phyloP scores from a whole-genome alignment of 1,140 invertebrate genomes.

The Glossosoma conforme region DNA sequence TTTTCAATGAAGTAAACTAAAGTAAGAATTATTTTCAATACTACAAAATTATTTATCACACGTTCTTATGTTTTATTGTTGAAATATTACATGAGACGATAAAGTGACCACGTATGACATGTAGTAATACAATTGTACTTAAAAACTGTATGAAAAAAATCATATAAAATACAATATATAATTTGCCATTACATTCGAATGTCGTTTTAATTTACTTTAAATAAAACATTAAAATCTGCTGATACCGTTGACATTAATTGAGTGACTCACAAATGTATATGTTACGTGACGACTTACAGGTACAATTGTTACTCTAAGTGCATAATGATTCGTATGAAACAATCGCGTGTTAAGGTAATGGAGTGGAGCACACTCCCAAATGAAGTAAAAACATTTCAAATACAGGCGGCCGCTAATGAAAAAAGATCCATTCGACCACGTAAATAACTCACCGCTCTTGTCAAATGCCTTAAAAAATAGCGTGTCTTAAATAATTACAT shows the following conservation, averaged over 20 bases:
- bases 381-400: not conserved
- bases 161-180: too few relatives aligned
- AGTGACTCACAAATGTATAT: constrained; percentile 25
- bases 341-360: constrained; percentile 26
- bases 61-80: too few relatives aligned
- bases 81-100: too few relatives aligned
- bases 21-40: too few relatives aligned
- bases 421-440: not conserved
- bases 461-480: too few relatives aligned
- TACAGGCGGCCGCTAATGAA: not conserved
- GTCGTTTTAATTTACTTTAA: constrained; percentile 9
- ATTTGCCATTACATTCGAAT: too few relatives aligned
- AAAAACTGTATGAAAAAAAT: too few relatives aligned
- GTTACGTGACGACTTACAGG: constrained; percentile 25
- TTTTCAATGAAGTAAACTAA: too few relatives aligned
- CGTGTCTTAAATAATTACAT: too few relatives aligned
- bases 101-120: too few relatives aligned
- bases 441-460: not conserved
- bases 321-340: constrained; percentile 16
- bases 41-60: too few relatives aligned
- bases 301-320: constrained; percentile 23
- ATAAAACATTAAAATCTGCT: constrained; percentile 21
- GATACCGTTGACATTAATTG: constrained; percentile 1
- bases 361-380: constrained; percentile 20
- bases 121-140: too few relatives aligned